Percentiles rank a stretch among this genome's conserved stretches.
These are phyloP conservation scores for Heliconius erato DNA, from an alignment of 2,888 invertebrate genomes.

Conservation along the genomic window DNA sequence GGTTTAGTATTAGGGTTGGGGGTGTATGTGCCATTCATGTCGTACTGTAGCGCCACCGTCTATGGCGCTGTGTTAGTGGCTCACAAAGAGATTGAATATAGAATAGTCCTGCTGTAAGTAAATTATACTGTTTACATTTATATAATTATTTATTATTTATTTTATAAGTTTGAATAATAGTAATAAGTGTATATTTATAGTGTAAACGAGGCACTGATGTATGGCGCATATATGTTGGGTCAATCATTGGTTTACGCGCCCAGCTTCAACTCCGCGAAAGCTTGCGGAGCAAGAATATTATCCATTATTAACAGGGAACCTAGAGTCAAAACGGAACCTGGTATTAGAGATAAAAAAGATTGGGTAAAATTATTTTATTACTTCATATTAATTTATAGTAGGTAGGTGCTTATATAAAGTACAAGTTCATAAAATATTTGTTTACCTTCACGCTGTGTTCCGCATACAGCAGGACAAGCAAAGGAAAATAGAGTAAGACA, in stretches of 20 bases:
- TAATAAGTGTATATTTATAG: slow-evolving; percentile 65
- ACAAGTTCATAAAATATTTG: too few species aligned
- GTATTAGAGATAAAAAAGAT: slow-evolving; percentile 67
- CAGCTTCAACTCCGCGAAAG: slow-evolving; percentile 89
- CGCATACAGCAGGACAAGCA: too few species aligned
- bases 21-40: slow-evolving; percentile 89
- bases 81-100: slow-evolving; percentile 86
- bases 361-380: slow-evolving; percentile 66
- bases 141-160: not conserved
- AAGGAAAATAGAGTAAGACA: too few species aligned
- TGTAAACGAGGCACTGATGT: slow-evolving; percentile 91
- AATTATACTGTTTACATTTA: slow-evolving; percentile 6
- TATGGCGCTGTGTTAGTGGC: slow-evolving; percentile 90
- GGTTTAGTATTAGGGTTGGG: slow-evolving; percentile 90
- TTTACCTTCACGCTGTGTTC: too few species aligned
- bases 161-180: not conserved
- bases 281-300: slow-evolving; percentile 73
- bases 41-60: slow-evolving; percentile 89
- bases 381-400: not conserved
- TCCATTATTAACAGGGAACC: slow-evolving; percentile 71
- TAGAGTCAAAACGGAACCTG: slow-evolving; percentile 69
- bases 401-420: too few species aligned
- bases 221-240: slow-evolving; percentile 92
- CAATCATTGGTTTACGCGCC: slow-evolving; percentile 92
- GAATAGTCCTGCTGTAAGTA: slow-evolving; percentile 88